Conservation (phyloP, 2,797 vertebrate genomes). For the Simalia tracyae region DNA sequence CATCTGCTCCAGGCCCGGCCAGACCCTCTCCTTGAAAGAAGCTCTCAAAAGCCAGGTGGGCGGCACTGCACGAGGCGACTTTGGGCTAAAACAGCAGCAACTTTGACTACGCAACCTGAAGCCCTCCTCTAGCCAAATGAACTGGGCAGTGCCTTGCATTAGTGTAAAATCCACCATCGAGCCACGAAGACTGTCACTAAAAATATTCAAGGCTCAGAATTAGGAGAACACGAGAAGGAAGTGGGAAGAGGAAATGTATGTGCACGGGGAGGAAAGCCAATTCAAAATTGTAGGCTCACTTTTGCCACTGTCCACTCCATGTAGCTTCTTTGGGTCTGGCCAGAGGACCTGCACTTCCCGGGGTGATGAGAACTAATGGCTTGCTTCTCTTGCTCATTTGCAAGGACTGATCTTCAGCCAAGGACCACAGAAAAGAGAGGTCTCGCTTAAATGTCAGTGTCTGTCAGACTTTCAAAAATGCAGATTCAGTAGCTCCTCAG, state of each 20-base stretch:
- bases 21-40: not conserved
- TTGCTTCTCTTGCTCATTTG: no score
- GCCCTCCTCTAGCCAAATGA: slow-evolving; percentile 76
- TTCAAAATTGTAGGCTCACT: no score
- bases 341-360: no score
- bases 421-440: no score
- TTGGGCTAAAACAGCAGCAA: slow-evolving; percentile 63
- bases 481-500: no score
- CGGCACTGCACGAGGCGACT: slow-evolving; percentile 51
- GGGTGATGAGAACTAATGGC: no score
- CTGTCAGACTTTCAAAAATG: no score
- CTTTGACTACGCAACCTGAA: slow-evolving; percentile 72
- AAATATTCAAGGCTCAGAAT: slow-evolving; percentile 58
- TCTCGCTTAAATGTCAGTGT: no score
- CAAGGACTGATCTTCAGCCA: no score
- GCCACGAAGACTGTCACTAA: slow-evolving; percentile 73
- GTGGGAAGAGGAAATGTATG: not conserved
- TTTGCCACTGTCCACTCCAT: no score
- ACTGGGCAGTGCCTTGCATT: slow-evolving; percentile 75
- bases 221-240: not conserved
- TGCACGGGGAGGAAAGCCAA: not conserved
- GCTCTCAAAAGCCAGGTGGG: slow-evolving; percentile 25
- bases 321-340: no score
- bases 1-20: accelerated
- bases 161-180: slow-evolving; percentile 77